Conservation (phyloP, 2,888 invertebrate species). For the Apamea anceps region DNA sequence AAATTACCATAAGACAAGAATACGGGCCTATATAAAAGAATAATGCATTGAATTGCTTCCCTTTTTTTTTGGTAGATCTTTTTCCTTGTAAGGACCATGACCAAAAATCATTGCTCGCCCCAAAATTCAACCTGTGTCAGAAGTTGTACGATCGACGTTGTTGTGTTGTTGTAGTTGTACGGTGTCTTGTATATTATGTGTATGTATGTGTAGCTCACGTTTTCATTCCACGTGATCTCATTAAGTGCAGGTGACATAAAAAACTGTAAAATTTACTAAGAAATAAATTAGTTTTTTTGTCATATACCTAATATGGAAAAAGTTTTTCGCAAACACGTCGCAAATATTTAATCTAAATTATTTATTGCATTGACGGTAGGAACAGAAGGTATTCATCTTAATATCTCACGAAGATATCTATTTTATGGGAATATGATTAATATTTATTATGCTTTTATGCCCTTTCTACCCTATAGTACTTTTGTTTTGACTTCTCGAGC, state of each 20-base stretch:
- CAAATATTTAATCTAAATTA: not conserved
- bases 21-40: conserved; percentile 16
- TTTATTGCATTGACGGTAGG: conserved; percentile 9
- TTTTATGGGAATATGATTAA: conserved; percentile 26
- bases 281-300: not conserved
- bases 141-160: conserved; percentile 40
- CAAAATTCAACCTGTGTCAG: conserved; percentile 51
- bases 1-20: conserved; percentile 43
- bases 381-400: not conserved
- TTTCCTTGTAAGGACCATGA: conserved; percentile 28
- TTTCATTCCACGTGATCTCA: conserved; percentile 18
- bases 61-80: conserved; percentile 21
- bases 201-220: conserved; percentile 20
- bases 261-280: not conserved
- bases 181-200: conserved; percentile 4
- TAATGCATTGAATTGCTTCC: conserved; percentile 18
- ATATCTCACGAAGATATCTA: not conserved
- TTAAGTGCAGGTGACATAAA: conserved; percentile 15
- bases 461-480: conserved; percentile 68
- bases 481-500: conserved; percentile 79
- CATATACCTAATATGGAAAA: not conserved
- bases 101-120: conserved; percentile 25
- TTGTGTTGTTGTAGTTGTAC: no score
- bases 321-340: not conserved
- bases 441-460: conserved; percentile 50